Evolutionary conservation across 2,113 vertebrate genomes (phyloP).

Genomic region (Donacobius atricapilla): DNA sequence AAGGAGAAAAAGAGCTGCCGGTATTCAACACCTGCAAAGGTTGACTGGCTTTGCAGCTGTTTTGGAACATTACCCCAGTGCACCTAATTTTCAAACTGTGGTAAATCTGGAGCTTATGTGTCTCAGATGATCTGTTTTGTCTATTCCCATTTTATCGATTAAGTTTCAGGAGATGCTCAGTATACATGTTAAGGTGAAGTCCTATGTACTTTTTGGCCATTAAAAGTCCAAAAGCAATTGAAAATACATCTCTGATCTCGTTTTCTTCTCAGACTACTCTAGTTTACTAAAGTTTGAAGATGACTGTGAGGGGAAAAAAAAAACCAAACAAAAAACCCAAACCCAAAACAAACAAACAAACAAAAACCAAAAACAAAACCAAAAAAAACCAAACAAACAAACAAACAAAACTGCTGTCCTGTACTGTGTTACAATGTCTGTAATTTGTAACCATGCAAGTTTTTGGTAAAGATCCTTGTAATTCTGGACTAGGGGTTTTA

Average conservation of each 20-base stretch:
- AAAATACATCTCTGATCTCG: background rate
- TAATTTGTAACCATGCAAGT: background rate
- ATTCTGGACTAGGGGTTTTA: background rate
- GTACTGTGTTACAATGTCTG: background rate
- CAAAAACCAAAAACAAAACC: too few species aligned
- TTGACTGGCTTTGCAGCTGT: slow-evolving; percentile 6
- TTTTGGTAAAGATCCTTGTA: background rate
- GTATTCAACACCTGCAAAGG: background rate
- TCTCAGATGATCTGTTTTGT: background rate
- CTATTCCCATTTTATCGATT: background rate
- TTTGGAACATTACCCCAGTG: background rate
- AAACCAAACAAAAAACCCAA: background rate
- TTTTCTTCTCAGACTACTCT: background rate
- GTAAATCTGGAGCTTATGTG: background rate
- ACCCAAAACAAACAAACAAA: too few species aligned
- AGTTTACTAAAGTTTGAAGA: background rate
- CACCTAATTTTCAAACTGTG: background rate
- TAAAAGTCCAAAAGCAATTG: background rate
- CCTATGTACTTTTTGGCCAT: background rate
- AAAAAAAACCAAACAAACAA: too few species aligned
- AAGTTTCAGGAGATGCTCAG: background rate
- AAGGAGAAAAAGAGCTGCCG: background rate
- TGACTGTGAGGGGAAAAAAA: background rate
- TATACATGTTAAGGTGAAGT: background rate
- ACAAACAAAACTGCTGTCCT: fast-evolving